Evolutionary conservation across 2,113 vertebrate species (phyloP), one percentile per base, ranked within the genome.

Genomic region (Eudyptes chrysolophus): DNA sequence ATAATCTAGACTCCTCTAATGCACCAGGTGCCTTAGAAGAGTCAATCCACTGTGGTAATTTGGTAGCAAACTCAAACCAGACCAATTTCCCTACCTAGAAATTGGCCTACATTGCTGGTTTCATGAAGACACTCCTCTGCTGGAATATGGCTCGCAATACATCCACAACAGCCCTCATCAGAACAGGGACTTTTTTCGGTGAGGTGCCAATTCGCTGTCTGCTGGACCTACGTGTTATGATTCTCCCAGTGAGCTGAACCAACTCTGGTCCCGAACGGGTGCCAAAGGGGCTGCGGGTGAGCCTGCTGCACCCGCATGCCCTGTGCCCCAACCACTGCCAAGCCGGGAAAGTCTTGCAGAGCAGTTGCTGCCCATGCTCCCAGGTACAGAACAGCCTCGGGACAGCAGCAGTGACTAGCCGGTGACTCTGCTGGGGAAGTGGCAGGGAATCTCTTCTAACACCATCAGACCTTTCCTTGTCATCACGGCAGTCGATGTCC

Each of bases 211-310:
- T 16, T 34, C 9, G 2, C 17, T 12, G 36, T 3, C 30, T 79
- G 38, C 80, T 54, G 52, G 34, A 52, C 15, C 58, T 4, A 2
- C 0, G 0, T 11, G 42, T 5, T 14, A 18, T 1, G 19, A 8
- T 36, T 32, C 22, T 42, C 36, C 21, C 40, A 10, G 14, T 1
- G 14, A 36, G 26, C 16, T n/a, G 32, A 25, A 9, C 24, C 44
- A 38, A 3, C 30, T 11, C 49, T 10, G 32, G 26, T 36, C 26
- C 49, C 1, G 1, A 7, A 11, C 1, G 3, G 19, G 51, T 9
- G 48, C 18, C 6, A 4, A 25, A 34, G 15, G 38, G 26, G 24
- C 44, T 4, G 7, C 57, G 3, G 34, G 32, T 3, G 24, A 54
- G 52, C n/a, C 24, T 25, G 42, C 52, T 51, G 16, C 46, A 20